phyloP scores from a whole-genome alignment of 2,888 invertebrate genomes.

The Megastigmus dorsalis region DNA sequence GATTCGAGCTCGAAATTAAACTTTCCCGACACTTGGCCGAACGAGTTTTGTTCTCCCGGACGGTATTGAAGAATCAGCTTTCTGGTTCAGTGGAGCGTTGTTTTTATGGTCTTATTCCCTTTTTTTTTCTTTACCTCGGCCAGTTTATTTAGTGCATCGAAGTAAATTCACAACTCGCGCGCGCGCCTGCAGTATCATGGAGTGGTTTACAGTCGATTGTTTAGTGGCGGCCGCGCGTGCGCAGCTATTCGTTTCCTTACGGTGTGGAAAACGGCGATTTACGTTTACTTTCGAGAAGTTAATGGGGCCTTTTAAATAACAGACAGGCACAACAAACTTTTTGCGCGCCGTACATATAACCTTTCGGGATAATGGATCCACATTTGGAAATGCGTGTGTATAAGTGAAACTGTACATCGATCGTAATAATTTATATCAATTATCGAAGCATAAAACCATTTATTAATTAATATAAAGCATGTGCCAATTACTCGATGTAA shows the following conservation, averaged over 20 bases:
- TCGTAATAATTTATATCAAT: no score
- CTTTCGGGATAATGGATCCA: no score
- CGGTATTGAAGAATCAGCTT: background rate
- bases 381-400: no score
- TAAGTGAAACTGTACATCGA: no score
- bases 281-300: background rate
- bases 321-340: background rate
- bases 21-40: no score
- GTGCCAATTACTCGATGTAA: no score
- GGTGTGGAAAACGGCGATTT: background rate
- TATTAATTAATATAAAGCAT: no score
- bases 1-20: no score
- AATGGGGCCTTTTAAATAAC: constrained; percentile 11
- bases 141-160: constrained; percentile 1
- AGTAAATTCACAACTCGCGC: constrained; percentile 1
- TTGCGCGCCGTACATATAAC: no score
- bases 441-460: no score
- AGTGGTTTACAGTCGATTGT: constrained; percentile 14
- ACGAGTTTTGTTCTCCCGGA: no score
- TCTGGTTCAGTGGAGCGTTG: background rate
- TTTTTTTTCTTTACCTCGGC: no score
- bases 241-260: background rate
- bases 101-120: background rate
- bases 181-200: background rate
- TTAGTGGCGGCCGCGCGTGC: background rate